Evolutionary conservation across 2,888 invertebrate species (phyloP).

Genomic region (Apodemia zela): DNA sequence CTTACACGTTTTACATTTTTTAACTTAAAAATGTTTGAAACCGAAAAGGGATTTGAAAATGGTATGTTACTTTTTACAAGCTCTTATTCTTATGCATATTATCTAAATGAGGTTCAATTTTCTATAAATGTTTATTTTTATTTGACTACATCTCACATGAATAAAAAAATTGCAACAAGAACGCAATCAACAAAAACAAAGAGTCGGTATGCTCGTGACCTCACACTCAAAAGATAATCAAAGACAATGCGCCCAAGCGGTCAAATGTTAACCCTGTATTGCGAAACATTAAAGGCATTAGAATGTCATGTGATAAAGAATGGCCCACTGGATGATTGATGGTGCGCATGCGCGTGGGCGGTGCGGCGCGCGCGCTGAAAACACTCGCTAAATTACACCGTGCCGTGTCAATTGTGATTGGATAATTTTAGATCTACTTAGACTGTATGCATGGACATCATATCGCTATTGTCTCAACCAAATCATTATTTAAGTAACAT

Average conservation of each 20-base stretch:
- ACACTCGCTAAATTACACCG: slow-evolving; percentile 62
- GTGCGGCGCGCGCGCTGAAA: slow-evolving; percentile 55
- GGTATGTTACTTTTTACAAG: too few relatives aligned
- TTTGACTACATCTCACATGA: neutral
- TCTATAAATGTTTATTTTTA: neutral
- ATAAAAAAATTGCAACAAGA: slow-evolving; percentile 23
- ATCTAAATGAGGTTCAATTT: too few relatives aligned
- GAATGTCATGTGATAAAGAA: slow-evolving; percentile 66
- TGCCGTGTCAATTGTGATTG: slow-evolving; percentile 42
- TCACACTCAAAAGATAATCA: slow-evolving; percentile 38
- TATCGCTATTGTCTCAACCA: slow-evolving; percentile 33
- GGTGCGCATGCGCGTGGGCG: slow-evolving; percentile 53
- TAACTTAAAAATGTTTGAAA: too few relatives aligned
- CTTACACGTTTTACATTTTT: too few relatives aligned
- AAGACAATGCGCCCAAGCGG: slow-evolving; percentile 44
- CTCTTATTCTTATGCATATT: too few relatives aligned
- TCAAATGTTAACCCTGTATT: slow-evolving; percentile 57
- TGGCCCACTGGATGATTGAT: slow-evolving; percentile 65
- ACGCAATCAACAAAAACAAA: slow-evolving; percentile 33
- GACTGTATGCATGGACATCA: slow-evolving; percentile 28
- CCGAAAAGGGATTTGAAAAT: too few relatives aligned
- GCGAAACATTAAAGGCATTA: slow-evolving; percentile 63
- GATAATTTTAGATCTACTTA: slow-evolving; percentile 37
- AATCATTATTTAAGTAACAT: slow-evolving; percentile 29
- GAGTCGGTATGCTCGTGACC: slow-evolving; percentile 35